A percentile compares a stretch with the other conserved stretches of the same genome.
These are phyloP conservation scores for Sorex araneus DNA, from an alignment of 2,113 vertebrate genomes.

Conservation along the genomic window DNA sequence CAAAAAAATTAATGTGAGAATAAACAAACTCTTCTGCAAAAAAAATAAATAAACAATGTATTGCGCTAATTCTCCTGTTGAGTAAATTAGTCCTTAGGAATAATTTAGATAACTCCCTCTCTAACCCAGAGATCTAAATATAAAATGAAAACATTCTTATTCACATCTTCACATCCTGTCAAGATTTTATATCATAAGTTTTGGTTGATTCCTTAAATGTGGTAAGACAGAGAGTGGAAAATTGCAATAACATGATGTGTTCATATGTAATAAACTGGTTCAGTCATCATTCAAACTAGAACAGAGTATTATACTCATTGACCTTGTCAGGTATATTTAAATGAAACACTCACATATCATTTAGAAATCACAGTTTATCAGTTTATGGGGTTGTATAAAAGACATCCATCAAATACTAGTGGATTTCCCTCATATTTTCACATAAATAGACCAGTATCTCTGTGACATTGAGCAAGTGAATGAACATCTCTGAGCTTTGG, in stretches of 20 bases:
- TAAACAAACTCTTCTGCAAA: slow-evolving; percentile 62
- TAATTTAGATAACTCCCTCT: slow-evolving; percentile 57
- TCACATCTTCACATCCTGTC: neutral
- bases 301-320: neutral
- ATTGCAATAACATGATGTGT: neutral
- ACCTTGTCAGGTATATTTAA: neutral
- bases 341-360: neutral
- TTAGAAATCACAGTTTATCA: slow-evolving; percentile 36
- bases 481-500: neutral
- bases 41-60: slow-evolving; percentile 51
- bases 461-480: neutral
- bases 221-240: neutral
- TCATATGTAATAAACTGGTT: slow-evolving; percentile 1
- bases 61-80: slow-evolving; percentile 48
- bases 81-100: slow-evolving; percentile 51
- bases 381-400: neutral
- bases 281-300: neutral
- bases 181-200: neutral
- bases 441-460: neutral
- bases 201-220: neutral
- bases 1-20: slow-evolving; percentile 61
- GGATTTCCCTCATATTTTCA: slow-evolving; percentile 46
- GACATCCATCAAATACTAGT: neutral
- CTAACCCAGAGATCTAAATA: neutral
- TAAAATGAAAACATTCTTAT: slow-evolving; percentile 51